A percentile compares a stretch with the other conserved stretches of the same genome.
phyloP scores from a whole-genome alignment of 2,888 invertebrate genomes.

The Acleris cristana region DNA sequence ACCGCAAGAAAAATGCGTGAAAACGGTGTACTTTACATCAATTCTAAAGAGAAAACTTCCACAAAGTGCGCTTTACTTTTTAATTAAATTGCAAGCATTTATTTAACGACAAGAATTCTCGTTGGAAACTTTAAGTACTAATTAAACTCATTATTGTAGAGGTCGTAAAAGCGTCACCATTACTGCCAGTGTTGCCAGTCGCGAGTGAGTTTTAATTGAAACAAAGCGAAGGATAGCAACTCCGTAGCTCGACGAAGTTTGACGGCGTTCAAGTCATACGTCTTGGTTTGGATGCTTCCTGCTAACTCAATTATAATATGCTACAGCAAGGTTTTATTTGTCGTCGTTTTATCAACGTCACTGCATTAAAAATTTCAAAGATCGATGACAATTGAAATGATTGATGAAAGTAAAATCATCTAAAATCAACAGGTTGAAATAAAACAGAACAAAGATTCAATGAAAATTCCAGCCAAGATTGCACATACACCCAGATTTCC shows the following conservation, averaged over 20 bases:
- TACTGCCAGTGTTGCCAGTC: slow-evolving; percentile 38
- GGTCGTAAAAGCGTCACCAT: slow-evolving; percentile 47
- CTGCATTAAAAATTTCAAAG: slow-evolving; percentile 3
- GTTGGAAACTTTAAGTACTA: slow-evolving; percentile 47
- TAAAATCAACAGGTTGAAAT: neutral
- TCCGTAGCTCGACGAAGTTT: slow-evolving; percentile 25
- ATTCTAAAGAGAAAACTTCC: neutral
- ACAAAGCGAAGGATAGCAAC: slow-evolving; percentile 50
- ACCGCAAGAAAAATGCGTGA: neutral
- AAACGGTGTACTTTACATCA: neutral
- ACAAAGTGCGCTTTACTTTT: slow-evolving; percentile 13
- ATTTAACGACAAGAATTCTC: slow-evolving; percentile 15
- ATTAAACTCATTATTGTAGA: slow-evolving; percentile 47
- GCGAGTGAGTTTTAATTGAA: slow-evolving; percentile 64
- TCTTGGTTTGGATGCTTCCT: slow-evolving; percentile 37
- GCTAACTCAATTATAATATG: slow-evolving; percentile 42
- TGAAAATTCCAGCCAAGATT: slow-evolving; percentile 14
- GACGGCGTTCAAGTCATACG: slow-evolving; percentile 30
- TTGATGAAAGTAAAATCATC: neutral
- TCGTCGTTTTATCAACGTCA: slow-evolving; percentile 13
- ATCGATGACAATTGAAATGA: neutral
- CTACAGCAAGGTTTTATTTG: neutral
- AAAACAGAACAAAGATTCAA: slow-evolving; percentile 4
- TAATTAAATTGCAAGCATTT: slow-evolving; percentile 22
- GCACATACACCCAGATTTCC: slow-evolving; percentile 16